Base-by-base conservation (phyloP, 2,888 invertebrate genomes). In the Coelopa pilipes region DNA sequence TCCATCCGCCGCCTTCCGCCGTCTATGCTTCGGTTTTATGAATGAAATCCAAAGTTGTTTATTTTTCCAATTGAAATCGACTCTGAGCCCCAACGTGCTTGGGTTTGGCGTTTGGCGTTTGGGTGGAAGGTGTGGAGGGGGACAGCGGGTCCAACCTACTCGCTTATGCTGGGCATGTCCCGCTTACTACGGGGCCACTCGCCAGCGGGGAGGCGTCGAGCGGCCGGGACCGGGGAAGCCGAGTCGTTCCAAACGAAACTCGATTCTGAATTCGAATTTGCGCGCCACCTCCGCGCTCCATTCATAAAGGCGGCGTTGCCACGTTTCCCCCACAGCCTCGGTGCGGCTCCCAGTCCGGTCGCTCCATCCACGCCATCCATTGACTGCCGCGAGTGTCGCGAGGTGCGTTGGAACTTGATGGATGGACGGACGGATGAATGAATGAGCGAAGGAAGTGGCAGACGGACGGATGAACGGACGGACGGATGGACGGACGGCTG, bases 271-370 rank as follows among this genome's bases (percentile, higher is more conserved):
- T 65, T 71, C 17, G 62, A n/a, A 53, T 24, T 45, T 49, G 34
- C 53, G 63, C 55, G 50, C 24, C 63, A 53, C 65, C 65, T 71
- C 71, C 71, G 53, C 71, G 45, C 13, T 63, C 65, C 71, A 71
- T 71, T 71, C 70, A 71, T 71, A 62, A 63, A 53, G 17, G 55
- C 63, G 55, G 13, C 13, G 71, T 71, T 65, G 71, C 49, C 46
- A 60, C 53, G 45, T 65, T 55, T 67, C 2, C 34, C 50, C 47
- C 24, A 17, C 53, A 21, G 47, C 55, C 59, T 34, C 60, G n/a
- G 24, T 60, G 60, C 49, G n/a, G 24, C 45, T 13, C 24, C 17
- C n/a, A n/a, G n/a, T n/a, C 60, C 60, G 47, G n/a, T 11, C 19
- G 59, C 50, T 67, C 24, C 13, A 34, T 34, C 62, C 15, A 24